phyloP scores from a whole-genome alignment of 2,113 vertebrate species.

The Petroica traversi region DNA sequence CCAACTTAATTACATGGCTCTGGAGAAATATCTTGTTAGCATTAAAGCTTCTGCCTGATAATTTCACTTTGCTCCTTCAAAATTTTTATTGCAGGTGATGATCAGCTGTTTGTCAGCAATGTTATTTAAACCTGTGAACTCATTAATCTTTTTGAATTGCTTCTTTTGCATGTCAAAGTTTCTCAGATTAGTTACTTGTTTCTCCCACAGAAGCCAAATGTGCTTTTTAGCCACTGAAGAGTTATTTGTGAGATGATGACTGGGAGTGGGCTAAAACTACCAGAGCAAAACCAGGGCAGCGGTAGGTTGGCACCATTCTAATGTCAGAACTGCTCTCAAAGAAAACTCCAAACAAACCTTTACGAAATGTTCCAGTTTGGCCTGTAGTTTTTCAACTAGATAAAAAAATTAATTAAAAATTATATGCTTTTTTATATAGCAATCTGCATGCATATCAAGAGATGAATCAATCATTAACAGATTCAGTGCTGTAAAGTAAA shows the following conservation, averaged over 20 bases:
- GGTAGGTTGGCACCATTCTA: not conserved
- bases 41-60: not conserved
- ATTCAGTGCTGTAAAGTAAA: not conserved
- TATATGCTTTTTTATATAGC: not conserved
- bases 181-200: not conserved
- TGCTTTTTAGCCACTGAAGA: not conserved
- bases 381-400: not conserved
- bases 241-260: not conserved
- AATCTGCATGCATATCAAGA: not conserved
- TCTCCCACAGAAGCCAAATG: not conserved
- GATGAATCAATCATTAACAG: not conserved
- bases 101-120: not conserved
- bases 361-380: not conserved
- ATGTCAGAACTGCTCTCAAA: not conserved
- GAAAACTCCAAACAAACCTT: not conserved
- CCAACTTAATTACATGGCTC: not conserved
- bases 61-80: not conserved
- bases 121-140: not conserved
- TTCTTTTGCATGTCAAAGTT: not conserved
- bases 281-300: not conserved
- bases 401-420: not conserved
- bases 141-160: not conserved
- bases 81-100: not conserved
- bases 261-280: not conserved
- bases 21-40: not conserved